Evolutionary conservation across 2,888 invertebrate genomes (phyloP).

Genomic region (Latheticus oryzae): DNA sequence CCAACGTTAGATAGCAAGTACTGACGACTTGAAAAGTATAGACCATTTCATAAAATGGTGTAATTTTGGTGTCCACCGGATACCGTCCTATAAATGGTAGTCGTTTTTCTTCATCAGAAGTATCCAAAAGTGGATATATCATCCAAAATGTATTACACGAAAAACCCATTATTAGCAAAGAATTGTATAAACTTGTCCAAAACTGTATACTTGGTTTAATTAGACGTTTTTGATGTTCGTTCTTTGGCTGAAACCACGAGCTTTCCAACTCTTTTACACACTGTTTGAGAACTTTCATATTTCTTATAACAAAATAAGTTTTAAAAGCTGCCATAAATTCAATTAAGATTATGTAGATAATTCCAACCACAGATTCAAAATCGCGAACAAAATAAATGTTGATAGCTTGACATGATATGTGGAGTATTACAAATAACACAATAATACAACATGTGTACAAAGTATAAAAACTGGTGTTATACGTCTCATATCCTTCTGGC

Average conservation of each 20-base stretch:
- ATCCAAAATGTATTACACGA: background rate
- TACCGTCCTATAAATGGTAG: conserved; percentile 26
- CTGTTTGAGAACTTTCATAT: conserved; percentile 11
- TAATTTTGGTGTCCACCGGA: conserved; percentile 9
- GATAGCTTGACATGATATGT: conserved; percentile 16
- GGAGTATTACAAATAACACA: background rate
- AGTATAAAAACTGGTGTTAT: conserved; percentile 6
- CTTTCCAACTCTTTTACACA: conserved; percentile 1
- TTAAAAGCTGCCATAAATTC: conserved; percentile 16
- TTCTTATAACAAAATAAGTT: conserved; percentile 3
- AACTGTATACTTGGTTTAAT: background rate
- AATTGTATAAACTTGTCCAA: conserved; percentile 2
- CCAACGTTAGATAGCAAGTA: background rate
- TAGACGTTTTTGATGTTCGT: background rate
- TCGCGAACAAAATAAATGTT: conserved; percentile 11
- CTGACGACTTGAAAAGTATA: conserved; percentile 10
- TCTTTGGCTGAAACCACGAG: conserved; percentile 23
- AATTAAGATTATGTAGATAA: conserved; percentile 6
- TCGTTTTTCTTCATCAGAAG: background rate
- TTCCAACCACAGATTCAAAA: conserved; percentile 5
- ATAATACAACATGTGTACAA: conserved; percentile 1
- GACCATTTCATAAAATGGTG: conserved; percentile 25
- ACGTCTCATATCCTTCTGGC: conserved; percentile 14
- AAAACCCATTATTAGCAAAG: background rate
- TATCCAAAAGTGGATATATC: conserved; percentile 16